Evolutionary conservation across 2,888 invertebrate genomes (phyloP), one percentile per base, ranked within the genome.

Genomic region (Zaprionus bogoriensis): DNA sequence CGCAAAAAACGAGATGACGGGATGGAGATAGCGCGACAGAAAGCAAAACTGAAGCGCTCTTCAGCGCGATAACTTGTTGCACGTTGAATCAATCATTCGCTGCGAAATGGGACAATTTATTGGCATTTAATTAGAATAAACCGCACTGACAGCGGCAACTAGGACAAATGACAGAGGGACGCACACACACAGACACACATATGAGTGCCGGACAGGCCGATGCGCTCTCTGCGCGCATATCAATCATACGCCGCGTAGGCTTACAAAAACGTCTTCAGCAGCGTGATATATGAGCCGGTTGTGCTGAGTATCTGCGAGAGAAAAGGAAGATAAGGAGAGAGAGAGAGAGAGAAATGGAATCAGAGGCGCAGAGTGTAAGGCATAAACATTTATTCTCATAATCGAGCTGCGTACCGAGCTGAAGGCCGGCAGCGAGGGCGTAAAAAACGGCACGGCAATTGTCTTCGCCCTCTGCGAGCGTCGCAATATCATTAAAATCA

Each of bases 401-500:
- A 71, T 65, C 47, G 17, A 39, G 25, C 6, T 17, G 23, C 84
- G 51, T 78, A 90, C 90, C 72, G 88, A 76, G 45, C 83, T 84
- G 69, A 90, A 89, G 54, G 85, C 82, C 53, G 86, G 68, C 73
- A 89, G 59, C 2, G 91, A 89, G 61, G 89, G 89, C 41, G 89
- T 81, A 78, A 90, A 90, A 79, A 90, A 90, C 51, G 91, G 90
- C 48, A 88, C 90, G 42, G 74, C 74, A 73, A 90, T 87, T 64
- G 78, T 72, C 70, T 77, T 85, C 45, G 89, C 76, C 61, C 84
- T 80, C 58, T 89, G 90, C 48, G 90, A 82, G 19, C 90, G 88
- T 42, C 85, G 85, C 71, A 90, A 72, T 64, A 90, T 88, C 86
- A 90, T 87, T 78, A 90, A 84, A 79, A 90, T 82, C 77, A 90